Base-by-base conservation (phyloP, 2,797 vertebrate species). In the Lutjanus campechanus region DNA sequence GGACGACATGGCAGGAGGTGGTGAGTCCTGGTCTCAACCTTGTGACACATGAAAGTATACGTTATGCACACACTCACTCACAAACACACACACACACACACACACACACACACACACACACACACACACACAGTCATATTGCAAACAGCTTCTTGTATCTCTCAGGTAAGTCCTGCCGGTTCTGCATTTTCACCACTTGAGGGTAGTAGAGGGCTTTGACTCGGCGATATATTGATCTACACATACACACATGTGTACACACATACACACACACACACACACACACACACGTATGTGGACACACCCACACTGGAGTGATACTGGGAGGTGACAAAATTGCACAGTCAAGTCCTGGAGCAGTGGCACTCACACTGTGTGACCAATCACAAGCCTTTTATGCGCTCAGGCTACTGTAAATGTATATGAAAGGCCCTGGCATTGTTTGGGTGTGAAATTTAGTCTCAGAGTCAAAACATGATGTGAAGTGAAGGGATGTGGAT, bases 131-230 rank as follows among this genome's bases (percentile, higher is more conserved):
- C 3, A 5, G 41, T 41, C 41, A 41, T 41, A 41, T 41, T 11
- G 54, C 54, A 44, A 76, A 74, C 59, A 15, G 59, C 36, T 61
- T 49, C 58, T 46, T 59, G 36, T 29, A 29, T 29, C 29, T 29
- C 29, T 29, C 73, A 86, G 82, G 59, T 88, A 71, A 63, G 8
- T 62, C 36, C 43, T 51, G 36, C 15, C 55, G 76, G 11, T 85
- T 89, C 36, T 69, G 29, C 9, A 10, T 51, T 79, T 73, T 69
- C 19, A 49, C 89, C 92, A 93, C 93, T 87, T 67, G 92, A 86
- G 90, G 92, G 91, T 75, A 93, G 92, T 88, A 92, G 87, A 93
- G 90, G 69, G 89, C 93, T 91, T 91, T 47, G 25, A n/a, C 73
- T 74, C 11, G 10, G 58, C 54, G 41, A 73, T 64, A 73, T 69